These are phyloP conservation scores for Phataginus tricuspis DNA, from an alignment of 2,797 vertebrate genomes.

Conservation along the genomic window DNA sequence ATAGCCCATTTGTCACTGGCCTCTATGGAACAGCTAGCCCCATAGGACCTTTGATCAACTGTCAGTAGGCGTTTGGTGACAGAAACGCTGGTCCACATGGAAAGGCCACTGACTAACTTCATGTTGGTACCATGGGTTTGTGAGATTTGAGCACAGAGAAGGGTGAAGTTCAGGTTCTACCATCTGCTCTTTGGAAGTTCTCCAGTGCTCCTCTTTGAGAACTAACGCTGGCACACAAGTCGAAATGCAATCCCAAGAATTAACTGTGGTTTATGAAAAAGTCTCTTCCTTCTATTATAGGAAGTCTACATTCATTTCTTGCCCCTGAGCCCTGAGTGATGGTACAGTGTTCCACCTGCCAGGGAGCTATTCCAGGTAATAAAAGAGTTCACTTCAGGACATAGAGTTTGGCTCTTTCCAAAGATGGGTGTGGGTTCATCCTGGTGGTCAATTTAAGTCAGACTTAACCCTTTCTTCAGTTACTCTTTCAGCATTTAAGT, in stretches of 20 bases:
- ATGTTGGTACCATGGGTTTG: accelerated
- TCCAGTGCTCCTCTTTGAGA: background rate
- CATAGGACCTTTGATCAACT: background rate
- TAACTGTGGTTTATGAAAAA: background rate
- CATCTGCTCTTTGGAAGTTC: background rate
- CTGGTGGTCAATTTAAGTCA: background rate
- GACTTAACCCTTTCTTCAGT: background rate
- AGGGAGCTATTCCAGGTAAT: background rate
- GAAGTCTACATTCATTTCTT: background rate
- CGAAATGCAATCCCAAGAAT: background rate
- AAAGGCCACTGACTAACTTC: background rate
- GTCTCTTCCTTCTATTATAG: background rate
- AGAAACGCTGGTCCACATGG: background rate
- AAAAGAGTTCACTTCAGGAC: background rate
- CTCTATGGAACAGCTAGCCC: background rate
- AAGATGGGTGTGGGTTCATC: background rate
- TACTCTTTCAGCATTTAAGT: background rate
- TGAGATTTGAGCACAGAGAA: background rate
- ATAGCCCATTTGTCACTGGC: background rate
- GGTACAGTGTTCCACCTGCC: background rate
- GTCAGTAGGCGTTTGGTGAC: background rate
- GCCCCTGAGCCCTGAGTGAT: background rate
- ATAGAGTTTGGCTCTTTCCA: background rate
- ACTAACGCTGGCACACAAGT: background rate
- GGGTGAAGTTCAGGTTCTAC: background rate